phyloP scores from a whole-genome alignment of 1,140 invertebrate genomes.

The Phymorhynchus buccinoides region DNA sequence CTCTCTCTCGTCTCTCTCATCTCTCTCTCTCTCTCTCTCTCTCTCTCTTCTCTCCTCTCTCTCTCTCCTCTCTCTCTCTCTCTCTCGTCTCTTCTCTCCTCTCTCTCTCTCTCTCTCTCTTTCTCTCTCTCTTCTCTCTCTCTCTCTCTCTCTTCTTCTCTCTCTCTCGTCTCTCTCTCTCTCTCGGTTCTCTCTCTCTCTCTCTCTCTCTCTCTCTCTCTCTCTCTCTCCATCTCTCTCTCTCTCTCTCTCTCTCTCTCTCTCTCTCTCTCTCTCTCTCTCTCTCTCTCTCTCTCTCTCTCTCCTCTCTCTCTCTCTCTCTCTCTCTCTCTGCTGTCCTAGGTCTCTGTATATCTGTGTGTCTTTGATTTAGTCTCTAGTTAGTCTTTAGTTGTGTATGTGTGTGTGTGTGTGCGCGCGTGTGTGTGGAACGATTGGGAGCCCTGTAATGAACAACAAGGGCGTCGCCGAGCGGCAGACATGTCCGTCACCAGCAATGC shows the following conservation, averaged over 20 bases:
- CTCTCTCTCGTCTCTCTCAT: neutral
- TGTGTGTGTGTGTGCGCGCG: neutral
- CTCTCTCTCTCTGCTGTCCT: neutral
- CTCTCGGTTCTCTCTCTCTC: neutral
- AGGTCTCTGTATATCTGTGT: neutral
- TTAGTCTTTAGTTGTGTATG: neutral
- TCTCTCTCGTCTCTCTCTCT: too few species aligned
- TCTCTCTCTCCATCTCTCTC: neutral
- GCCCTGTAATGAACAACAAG: too few species aligned
- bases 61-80: too few species aligned
- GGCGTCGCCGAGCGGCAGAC: too few species aligned
- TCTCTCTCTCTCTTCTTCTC: neutral
- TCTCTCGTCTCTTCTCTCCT: neutral
- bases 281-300: conserved; percentile 1
- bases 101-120: neutral
- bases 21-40: neutral
- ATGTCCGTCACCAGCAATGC: too few species aligned
- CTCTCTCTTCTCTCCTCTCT: neutral
- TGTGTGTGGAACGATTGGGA: neutral
- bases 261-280: neutral
- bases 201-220: neutral
- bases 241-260: neutral
- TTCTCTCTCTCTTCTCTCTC: neutral
- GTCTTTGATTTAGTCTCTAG: neutral
- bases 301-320: neutral